Conservation (phyloP, 37 sponge, comb jelly and placozoan genomes). For the Crambe crambe region DNA sequence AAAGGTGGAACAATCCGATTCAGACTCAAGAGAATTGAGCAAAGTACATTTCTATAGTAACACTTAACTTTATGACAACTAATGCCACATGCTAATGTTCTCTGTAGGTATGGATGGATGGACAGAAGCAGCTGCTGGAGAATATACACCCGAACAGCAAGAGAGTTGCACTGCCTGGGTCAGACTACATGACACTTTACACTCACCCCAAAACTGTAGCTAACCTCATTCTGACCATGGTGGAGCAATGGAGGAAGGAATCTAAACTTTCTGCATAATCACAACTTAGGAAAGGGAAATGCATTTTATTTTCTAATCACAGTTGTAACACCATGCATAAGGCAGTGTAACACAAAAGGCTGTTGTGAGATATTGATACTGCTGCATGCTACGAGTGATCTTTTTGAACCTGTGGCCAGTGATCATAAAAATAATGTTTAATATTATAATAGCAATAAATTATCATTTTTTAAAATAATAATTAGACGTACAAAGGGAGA, state of each 20-base stretch:
- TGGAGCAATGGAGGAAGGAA: constrained; percentile 20
- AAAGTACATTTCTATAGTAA: constrained; percentile 10
- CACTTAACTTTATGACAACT: not conserved
- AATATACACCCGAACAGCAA: constrained; percentile 15
- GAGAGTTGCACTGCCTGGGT: constrained; percentile 17
- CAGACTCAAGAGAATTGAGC: not conserved
- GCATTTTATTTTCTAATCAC: too few relatives aligned
- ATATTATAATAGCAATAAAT: too few relatives aligned
- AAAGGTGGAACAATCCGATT: not conserved
- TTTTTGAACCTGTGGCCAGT: not conserved
- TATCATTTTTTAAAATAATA: too few relatives aligned
- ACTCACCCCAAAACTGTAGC: constrained; percentile 29
- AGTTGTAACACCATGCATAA: too few relatives aligned
- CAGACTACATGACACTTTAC: constrained; percentile 41
- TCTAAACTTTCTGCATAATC: constrained; percentile 3
- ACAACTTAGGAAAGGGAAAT: too few relatives aligned
- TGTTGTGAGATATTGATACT: not conserved
- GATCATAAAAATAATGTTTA: too few relatives aligned
- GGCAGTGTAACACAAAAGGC: not conserved
- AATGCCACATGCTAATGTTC: not conserved
- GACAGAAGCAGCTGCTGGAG: constrained; percentile 11
- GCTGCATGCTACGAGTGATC: not conserved
- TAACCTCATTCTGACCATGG: constrained; percentile 13
- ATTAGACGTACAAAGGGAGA: too few relatives aligned
- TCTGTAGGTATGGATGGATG: constrained; percentile 27